Conservation (phyloP, 2,797 vertebrate genomes). For the Neopelma chrysocephalum region DNA sequence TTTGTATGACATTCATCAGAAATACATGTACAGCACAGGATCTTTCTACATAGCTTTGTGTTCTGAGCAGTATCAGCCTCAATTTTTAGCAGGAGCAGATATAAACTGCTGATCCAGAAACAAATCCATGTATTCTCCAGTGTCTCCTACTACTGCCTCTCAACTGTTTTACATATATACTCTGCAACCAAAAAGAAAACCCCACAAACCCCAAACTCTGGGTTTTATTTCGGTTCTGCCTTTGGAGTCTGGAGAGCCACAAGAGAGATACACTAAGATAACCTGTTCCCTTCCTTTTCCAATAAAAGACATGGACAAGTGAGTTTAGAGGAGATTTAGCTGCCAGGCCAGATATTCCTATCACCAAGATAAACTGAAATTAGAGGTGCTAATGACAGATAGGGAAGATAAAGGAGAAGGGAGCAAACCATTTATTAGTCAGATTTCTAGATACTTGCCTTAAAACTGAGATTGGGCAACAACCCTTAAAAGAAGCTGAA, state of each 20-base stretch:
- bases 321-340: background rate
- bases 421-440: background rate
- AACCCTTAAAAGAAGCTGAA: background rate
- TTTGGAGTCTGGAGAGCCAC: accelerated
- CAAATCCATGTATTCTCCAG: background rate
- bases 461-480: background rate
- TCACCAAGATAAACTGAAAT: background rate
- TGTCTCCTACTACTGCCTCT: background rate
- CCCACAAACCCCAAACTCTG: accelerated
- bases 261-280: background rate
- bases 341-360: background rate
- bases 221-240: background rate
- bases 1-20: background rate
- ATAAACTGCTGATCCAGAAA: background rate
- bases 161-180: background rate
- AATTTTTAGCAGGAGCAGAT: background rate
- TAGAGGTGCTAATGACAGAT: background rate
- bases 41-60: accelerated
- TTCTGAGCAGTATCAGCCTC: background rate
- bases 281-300: background rate
- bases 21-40: accelerated
- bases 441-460: background rate
- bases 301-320: accelerated
- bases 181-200: background rate
- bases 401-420: background rate